Conservation (phyloP, 2,797 vertebrate genomes). For the Varecia variegata region DNA sequence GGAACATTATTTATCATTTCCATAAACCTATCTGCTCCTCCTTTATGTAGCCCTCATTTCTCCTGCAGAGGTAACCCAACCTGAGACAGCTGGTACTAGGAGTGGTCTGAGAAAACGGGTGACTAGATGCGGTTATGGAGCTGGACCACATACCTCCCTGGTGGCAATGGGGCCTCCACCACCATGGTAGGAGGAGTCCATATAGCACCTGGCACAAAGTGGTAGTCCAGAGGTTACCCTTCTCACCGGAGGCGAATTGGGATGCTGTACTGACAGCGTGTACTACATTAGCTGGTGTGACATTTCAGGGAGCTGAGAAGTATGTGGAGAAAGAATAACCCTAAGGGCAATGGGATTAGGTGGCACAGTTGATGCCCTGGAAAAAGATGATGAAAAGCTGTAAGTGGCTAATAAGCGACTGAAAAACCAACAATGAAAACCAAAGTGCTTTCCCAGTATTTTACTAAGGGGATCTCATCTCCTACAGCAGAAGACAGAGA, state of each 20-base stretch:
- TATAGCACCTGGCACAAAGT: not conserved
- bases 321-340: not conserved
- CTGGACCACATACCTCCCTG: not conserved
- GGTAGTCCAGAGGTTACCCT: not conserved
- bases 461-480: not conserved
- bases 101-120: not conserved
- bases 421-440: not conserved
- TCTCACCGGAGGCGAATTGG: not conserved
- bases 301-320: not conserved
- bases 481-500: not conserved
- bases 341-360: not conserved
- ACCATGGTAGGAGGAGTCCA: not conserved
- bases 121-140: not conserved
- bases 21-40: not conserved
- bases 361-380: not conserved
- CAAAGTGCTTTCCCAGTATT: not conserved
- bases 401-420: not conserved
- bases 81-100: not conserved
- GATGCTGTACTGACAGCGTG: not conserved
- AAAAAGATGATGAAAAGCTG: not conserved
- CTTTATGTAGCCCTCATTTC: not conserved
- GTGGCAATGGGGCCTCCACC: not conserved
- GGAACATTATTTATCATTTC: constrained; percentile 32
- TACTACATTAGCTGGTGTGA: not conserved
- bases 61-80: not conserved